Conservation (phyloP, 1,140 invertebrate species). For the Ceratina calcarata region DNA sequence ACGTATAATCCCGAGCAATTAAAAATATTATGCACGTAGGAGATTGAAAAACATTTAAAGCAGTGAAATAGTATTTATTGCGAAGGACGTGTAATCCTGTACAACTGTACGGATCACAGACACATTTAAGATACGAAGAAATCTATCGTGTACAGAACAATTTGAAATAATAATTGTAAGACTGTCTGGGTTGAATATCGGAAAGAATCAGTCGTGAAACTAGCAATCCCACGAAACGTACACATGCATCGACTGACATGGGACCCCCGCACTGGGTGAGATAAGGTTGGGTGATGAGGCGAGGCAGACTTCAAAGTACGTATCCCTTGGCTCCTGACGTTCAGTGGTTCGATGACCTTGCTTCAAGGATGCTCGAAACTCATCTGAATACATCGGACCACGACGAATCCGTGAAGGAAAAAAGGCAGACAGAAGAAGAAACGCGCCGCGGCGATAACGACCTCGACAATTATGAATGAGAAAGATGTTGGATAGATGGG, state of each 20-base stretch:
- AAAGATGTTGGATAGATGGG: neutral
- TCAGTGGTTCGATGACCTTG: slow-evolving; percentile 23
- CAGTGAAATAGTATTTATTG: no score
- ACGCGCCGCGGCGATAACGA: slow-evolving; percentile 9
- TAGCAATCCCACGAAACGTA: neutral
- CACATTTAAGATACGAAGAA: no score
- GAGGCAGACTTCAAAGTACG: slow-evolving; percentile 15
- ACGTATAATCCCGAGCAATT: no score
- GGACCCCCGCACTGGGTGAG: neutral
- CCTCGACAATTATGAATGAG: slow-evolving; percentile 16
- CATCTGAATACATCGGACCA: slow-evolving; percentile 19
- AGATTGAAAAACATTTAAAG: no score
- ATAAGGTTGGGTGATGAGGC: slow-evolving; percentile 27
- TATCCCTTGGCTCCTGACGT: neutral
- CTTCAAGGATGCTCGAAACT: slow-evolving; percentile 17
- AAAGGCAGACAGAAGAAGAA: neutral
- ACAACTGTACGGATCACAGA: no score
- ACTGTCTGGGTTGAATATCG: no score
- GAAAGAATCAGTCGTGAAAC: slow-evolving; percentile 4
- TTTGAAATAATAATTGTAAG: no score
- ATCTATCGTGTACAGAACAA: no score
- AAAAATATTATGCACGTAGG: no score
- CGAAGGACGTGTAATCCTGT: no score
- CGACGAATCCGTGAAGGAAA: neutral
- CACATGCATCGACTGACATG: neutral